Evolutionary conservation across 2,888 invertebrate species (phyloP).

Genomic region (Podabrus alpinus): DNA sequence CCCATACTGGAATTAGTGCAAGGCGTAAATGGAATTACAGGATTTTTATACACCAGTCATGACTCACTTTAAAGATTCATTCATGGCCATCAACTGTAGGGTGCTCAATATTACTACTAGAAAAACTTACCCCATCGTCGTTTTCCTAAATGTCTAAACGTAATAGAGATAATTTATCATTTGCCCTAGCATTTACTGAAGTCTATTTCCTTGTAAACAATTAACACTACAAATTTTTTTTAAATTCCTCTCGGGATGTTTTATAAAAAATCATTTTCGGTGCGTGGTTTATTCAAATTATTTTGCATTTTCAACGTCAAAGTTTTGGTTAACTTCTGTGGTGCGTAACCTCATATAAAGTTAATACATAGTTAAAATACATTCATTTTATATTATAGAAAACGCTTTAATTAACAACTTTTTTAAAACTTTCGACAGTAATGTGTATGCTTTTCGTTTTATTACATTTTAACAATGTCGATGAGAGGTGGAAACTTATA

Average conservation of each 20-base stretch:
- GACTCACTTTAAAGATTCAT: not conserved
- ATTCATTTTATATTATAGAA: not conserved
- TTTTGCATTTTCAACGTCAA: not conserved
- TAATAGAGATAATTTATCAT: not conserved
- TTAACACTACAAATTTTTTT: not conserved
- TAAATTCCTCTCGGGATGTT: not conserved
- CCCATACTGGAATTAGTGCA: not conserved
- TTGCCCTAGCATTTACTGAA: not conserved
- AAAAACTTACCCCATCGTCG: not conserved
- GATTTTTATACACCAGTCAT: not conserved
- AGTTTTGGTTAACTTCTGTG: not conserved
- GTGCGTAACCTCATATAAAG: not conserved
- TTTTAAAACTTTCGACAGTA: not conserved
- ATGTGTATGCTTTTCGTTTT: not conserved
- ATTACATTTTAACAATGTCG: not conserved
- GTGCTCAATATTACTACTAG: not conserved
- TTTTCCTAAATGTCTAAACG: not conserved
- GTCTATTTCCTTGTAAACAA: not conserved
- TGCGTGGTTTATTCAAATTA: not conserved
- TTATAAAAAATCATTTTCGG: not conserved
- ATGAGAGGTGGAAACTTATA: not conserved
- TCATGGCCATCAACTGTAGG: not conserved
- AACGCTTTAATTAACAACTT: constrained; percentile 4
- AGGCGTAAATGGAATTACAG: not conserved
- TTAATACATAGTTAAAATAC: not conserved